Percentiles rank a stretch among this genome's conserved stretches.
phyloP scores from a whole-genome alignment of 2,797 vertebrate genomes.

The Spondyliosoma cantharus region DNA sequence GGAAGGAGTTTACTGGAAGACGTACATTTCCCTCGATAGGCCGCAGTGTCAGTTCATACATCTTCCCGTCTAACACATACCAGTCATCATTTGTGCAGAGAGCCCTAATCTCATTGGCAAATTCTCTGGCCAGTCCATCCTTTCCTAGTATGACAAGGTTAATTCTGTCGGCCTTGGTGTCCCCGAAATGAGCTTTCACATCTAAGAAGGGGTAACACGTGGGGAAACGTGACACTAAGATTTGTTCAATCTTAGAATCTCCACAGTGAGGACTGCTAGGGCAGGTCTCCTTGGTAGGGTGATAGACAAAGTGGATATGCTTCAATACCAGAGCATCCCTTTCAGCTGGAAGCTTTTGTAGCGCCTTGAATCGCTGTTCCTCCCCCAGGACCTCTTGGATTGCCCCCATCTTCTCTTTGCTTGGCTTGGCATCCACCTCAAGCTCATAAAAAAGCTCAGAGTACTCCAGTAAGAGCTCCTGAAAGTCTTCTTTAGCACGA shows the following conservation, averaged over 20 bases:
- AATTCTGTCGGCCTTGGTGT: slow-evolving; percentile 90
- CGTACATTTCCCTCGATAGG: slow-evolving; percentile 98
- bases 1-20: slow-evolving; percentile 96
- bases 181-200: slow-evolving; percentile 86
- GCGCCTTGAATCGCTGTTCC: slow-evolving; percentile 93
- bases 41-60: slow-evolving; percentile 93
- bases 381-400: slow-evolving; percentile 97
- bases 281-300: slow-evolving; percentile 98
- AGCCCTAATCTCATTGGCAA: slow-evolving; percentile 97
- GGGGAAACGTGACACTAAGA: slow-evolving; percentile 86
- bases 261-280: slow-evolving; percentile 91
- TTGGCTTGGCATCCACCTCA: slow-evolving; percentile 96
- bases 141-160: slow-evolving; percentile 97
- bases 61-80: slow-evolving; percentile 95
- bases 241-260: slow-evolving; percentile 93
- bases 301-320: slow-evolving; percentile 99
- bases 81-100: slow-evolving; percentile 97
- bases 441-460: slow-evolving; percentile 99
- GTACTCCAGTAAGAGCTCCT: slow-evolving; percentile 96
- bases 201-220: slow-evolving; percentile 89
- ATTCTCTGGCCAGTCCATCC: slow-evolving; percentile 93
- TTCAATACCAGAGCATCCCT: slow-evolving; percentile 96
- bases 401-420: slow-evolving; percentile 99
- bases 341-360: slow-evolving; percentile 97
- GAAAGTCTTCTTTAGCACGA: slow-evolving; percentile 95